Base-by-base conservation (phyloP, 2,113 vertebrate species). In the Thinocorus orbignyianus region DNA sequence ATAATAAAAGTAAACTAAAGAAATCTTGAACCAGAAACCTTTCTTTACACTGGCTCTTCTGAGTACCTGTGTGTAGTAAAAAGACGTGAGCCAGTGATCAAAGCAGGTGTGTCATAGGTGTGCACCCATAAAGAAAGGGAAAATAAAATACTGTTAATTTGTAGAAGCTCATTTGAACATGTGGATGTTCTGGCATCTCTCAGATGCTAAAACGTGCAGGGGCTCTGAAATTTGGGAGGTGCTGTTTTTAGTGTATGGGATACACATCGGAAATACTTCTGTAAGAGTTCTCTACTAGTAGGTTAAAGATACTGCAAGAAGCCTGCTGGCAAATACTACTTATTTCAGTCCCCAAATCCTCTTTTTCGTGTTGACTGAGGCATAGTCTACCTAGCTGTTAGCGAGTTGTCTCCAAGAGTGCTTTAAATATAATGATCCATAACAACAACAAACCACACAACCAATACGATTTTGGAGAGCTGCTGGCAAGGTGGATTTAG, bases 341-440 rank as follows among this genome's bases (percentile, higher is more conserved):
- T 87, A 42, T 49, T 79, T 88, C 19, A 14, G 57, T 72, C 22
- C 20, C 20, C 11, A 64, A 70, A 61, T 81, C 37, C 11, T 37
- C 17, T 58, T 77, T 80, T 90, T 48, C 11, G 7, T 16, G 2
- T 11, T 37, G 71, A 39, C 51, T 37, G 58, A 23, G 61, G 52
- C 49, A 7, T 0, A 0, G 23, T 48, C 48, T 70, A 24, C 14
- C 26, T 74, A 46, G 31, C 62, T 1, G 7, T 80, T 65, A 69
- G 48, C 64, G 69, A 82, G 68, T n/a, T 86, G 55, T 44, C 42
- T 92, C 9, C 1, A 0, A 28, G 24, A 44, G 49, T 83, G 35
- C 65, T 73, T 48, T 55, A 60, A 54, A 69, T 41, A n/a, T 20
- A 28, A 4, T 68, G 71, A 81, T 60, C 33, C 11, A 1, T 37